Evolutionary conservation across 2,888 invertebrate genomes (phyloP).

Genomic region (Drosophila rellima): DNA sequence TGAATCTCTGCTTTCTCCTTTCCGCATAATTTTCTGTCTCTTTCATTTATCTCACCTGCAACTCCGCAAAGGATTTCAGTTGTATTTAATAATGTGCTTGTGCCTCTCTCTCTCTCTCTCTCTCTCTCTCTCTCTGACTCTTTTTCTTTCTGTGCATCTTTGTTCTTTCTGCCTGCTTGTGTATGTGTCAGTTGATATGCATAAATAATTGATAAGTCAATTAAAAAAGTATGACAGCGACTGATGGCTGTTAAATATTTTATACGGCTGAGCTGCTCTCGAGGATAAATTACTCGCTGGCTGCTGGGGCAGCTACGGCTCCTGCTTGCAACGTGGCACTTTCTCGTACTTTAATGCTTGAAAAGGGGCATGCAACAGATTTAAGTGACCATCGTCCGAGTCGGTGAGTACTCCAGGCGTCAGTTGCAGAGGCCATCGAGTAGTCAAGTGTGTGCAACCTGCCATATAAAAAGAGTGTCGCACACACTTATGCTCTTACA

Average conservation of each 20-base stretch:
- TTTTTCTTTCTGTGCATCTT: not conserved
- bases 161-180: constrained; percentile 7
- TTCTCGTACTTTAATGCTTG: constrained; percentile 55
- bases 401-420: constrained; percentile 16
- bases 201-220: constrained; percentile 84
- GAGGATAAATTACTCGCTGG: constrained; percentile 31
- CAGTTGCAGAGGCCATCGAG: constrained; percentile 62
- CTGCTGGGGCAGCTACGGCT: not conserved
- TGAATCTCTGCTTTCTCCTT: not conserved
- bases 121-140: not conserved
- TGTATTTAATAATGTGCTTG: constrained; percentile 63
- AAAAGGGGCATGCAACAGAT: constrained; percentile 28
- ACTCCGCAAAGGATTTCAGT: constrained; percentile 53
- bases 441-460: constrained; percentile 76
- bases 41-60: constrained; percentile 21
- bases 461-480: constrained; percentile 63
- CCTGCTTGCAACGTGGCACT: not conserved
- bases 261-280: constrained; percentile 22
- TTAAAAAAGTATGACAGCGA: constrained; percentile 81
- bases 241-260: constrained; percentile 82
- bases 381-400: constrained; percentile 42
- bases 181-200: constrained; percentile 41
- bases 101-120: not conserved
- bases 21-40: not conserved
- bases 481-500: constrained; percentile 18